These are phyloP conservation scores for Rhinoderma darwinii DNA, from an alignment of 2,113 vertebrate genomes.

Conservation along the genomic window DNA sequence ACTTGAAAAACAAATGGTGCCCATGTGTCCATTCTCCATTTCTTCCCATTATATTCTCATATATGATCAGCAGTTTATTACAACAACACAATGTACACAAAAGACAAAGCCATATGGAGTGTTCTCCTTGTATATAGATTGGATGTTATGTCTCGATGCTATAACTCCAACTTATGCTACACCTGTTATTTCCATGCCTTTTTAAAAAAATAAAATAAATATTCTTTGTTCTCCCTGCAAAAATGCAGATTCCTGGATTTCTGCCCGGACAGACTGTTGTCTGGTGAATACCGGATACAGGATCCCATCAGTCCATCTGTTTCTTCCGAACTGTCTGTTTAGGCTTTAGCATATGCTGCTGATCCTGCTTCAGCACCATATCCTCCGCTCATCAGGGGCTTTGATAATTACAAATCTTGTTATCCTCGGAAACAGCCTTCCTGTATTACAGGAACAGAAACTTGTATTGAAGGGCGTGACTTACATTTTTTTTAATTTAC, in stretches of 20 bases:
- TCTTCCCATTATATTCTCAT: not conserved
- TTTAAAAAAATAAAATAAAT: not conserved
- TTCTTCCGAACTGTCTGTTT: slow-evolving; percentile 55
- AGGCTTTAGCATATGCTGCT: slow-evolving; percentile 52
- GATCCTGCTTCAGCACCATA: slow-evolving; percentile 51
- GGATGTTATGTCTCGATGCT: not conserved
- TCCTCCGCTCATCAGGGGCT: slow-evolving; percentile 47
- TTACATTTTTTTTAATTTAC: not conserved
- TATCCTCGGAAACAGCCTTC: slow-evolving; percentile 46
- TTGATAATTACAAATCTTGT: slow-evolving; percentile 54
- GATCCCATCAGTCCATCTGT: slow-evolving; percentile 57
- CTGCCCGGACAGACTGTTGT: slow-evolving; percentile 52
- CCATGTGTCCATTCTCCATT: not conserved
- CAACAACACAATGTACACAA: too few species aligned
- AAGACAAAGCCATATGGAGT: not conserved
- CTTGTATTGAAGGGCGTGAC: not conserved
- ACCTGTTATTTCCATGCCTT: slow-evolving; percentile 16
- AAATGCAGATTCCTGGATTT: slow-evolving; percentile 47
- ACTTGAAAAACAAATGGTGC: not conserved
- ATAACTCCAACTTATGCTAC: not conserved
- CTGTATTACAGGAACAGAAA: slow-evolving; percentile 24
- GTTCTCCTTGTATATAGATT: not conserved
- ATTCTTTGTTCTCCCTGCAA: slow-evolving; percentile 17
- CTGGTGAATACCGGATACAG: slow-evolving; percentile 56
- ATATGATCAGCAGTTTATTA: not conserved